A percentile compares a stretch with the other conserved stretches of the same genome.
Conservation (phyloP, 2,797 vertebrate genomes). For the Cheirogaleus major region DNA sequence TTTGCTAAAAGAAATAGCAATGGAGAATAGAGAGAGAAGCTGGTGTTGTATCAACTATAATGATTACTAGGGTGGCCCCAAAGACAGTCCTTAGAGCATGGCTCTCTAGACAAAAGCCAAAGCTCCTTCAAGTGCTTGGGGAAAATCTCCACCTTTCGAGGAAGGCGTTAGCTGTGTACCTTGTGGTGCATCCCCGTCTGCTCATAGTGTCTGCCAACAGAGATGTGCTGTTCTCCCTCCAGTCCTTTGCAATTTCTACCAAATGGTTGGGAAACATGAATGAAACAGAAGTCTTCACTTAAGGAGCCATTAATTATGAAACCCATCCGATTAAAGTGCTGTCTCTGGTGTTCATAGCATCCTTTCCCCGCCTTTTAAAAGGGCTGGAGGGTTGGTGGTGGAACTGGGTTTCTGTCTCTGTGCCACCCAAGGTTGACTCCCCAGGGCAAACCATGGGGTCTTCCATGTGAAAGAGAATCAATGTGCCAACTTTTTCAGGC, state of each 20-base stretch:
- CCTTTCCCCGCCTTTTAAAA: neutral
- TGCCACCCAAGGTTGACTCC: neutral
- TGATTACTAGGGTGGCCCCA: neutral
- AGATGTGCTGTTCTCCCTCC: neutral
- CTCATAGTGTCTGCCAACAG: neutral
- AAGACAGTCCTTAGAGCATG: neutral
- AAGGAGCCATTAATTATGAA: slow-evolving; percentile 12
- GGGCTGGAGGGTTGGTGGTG: neutral
- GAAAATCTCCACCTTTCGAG: neutral
- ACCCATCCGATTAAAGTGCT: neutral
- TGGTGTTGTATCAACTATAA: neutral
- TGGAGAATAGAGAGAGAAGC: neutral
- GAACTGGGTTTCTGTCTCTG: neutral
- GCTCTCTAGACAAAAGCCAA: neutral
- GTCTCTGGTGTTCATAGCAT: neutral
- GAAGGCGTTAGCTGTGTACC: neutral
- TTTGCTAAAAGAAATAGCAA: neutral
- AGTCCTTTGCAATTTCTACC: slow-evolving; percentile 14
- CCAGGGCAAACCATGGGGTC: neutral
- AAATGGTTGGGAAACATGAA: slow-evolving; percentile 28
- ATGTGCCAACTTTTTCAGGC: neutral
- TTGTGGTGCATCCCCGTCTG: neutral
- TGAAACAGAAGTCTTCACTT: neutral
- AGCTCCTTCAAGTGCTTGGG: neutral
- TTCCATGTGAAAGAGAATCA: neutral